These are phyloP conservation scores for Pyralis farinalis DNA, from an alignment of 2,888 invertebrate genomes.

Conservation along the genomic window DNA sequence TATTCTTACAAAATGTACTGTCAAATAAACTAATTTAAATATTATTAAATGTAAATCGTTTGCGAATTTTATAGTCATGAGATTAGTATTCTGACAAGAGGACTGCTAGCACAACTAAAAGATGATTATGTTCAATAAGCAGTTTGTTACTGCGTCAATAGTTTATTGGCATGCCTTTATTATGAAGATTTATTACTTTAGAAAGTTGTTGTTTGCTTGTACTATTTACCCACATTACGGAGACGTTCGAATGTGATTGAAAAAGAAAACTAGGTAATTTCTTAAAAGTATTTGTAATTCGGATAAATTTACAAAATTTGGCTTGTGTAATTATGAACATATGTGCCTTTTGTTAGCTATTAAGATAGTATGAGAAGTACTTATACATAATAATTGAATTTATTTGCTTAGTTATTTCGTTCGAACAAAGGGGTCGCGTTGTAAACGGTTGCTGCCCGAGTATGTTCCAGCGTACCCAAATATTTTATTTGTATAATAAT, in stretches of 20 bases:
- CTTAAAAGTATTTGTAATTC: slow-evolving; percentile 2
- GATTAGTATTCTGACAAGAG: neutral
- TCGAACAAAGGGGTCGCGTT: neutral
- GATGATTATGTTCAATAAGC: slow-evolving; percentile 35
- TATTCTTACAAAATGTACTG: no score
- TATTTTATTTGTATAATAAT: neutral
- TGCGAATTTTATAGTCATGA: no score
- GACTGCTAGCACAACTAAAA: slow-evolving; percentile 5
- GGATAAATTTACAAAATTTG: slow-evolving; percentile 12
- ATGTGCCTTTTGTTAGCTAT: slow-evolving; percentile 53
- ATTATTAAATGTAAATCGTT: no score
- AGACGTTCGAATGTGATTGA: neutral
- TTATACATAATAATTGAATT: slow-evolving; percentile 24
- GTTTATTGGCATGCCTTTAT: no score
- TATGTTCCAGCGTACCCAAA: slow-evolving; percentile 8
- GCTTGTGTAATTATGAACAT: slow-evolving; percentile 25
- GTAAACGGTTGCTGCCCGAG: neutral
- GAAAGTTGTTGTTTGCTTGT: no score
- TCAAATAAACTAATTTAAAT: no score
- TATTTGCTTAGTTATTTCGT: neutral
- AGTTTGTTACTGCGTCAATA: slow-evolving; percentile 19
- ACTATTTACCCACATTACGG: neutral
- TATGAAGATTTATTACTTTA: no score
- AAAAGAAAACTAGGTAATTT: neutral
- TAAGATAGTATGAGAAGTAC: slow-evolving; percentile 32